These are phyloP conservation scores for Trisateles emortualis DNA, from an alignment of 2,888 invertebrate species.

Conservation along the genomic window DNA sequence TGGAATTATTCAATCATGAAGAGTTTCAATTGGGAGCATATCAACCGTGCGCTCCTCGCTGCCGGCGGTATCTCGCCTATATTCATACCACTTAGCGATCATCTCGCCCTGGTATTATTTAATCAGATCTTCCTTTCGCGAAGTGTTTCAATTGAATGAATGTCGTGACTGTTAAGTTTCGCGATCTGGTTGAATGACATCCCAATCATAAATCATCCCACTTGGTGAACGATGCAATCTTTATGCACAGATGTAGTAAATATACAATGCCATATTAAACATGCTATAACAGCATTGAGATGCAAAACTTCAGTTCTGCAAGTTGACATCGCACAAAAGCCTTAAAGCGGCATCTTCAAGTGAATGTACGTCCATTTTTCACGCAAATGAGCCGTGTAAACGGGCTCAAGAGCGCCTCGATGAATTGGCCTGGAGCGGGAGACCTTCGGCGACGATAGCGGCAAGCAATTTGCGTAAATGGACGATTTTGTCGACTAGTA, in stretches of 20 bases:
- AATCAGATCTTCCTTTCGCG: conserved; percentile 30
- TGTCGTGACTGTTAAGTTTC: background rate
- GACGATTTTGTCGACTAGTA: conserved; percentile 52
- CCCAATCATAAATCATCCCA: background rate
- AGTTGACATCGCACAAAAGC: conserved; percentile 1
- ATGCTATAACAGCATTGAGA: too few species aligned
- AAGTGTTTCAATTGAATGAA: conserved; percentile 1
- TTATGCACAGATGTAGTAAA: too few species aligned
- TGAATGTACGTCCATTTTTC: conserved; percentile 23
- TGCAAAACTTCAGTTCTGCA: background rate
- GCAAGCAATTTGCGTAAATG: conserved; percentile 61
- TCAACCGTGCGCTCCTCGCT: background rate
- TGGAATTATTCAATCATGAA: conserved; percentile 35
- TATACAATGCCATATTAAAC: too few species aligned
- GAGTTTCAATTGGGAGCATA: conserved; percentile 14
- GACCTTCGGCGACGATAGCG: conserved; percentile 36
- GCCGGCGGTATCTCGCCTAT: background rate
- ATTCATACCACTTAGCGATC: conserved; percentile 20
- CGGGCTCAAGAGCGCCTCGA: conserved; percentile 36
- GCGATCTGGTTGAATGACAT: background rate
- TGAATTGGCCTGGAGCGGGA: conserved; percentile 22
- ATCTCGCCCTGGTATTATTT: conserved; percentile 28
- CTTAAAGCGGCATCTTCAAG: conserved; percentile 10
- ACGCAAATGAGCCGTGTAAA: conserved; percentile 33
- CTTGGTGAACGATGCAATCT: background rate